phyloP scores from a whole-genome alignment of 2,888 invertebrate genomes.

The Monochamus alternatus region DNA sequence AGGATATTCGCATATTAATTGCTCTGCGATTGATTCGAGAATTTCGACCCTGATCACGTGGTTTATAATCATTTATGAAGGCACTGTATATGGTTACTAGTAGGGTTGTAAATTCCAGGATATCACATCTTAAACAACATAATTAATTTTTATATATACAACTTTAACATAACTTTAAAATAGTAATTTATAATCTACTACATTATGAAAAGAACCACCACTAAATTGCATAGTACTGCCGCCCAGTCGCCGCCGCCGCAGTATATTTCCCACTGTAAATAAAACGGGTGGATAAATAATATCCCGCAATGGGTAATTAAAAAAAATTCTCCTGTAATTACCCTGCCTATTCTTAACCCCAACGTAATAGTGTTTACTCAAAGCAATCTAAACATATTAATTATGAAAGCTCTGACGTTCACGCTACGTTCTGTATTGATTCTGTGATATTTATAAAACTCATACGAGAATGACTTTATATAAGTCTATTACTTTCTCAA shows the following conservation, averaged over 20 bases:
- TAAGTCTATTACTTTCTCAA: background rate
- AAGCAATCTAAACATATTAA: conserved; percentile 53
- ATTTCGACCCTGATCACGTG: no score
- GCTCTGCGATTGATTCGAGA: no score
- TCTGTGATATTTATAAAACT: conserved; percentile 22
- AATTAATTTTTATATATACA: no score
- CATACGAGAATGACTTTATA: conserved; percentile 10
- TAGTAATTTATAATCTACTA: no score
- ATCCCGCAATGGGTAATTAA: conserved; percentile 38
- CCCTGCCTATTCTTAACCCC: conserved; percentile 41
- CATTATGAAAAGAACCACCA: background rate
- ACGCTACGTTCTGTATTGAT: conserved; percentile 37
- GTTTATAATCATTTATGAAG: no score
- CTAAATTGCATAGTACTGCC: conserved; percentile 14
- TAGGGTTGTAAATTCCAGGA: no score
- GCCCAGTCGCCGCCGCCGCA: background rate
- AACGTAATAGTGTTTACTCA: conserved; percentile 42
- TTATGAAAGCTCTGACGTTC: conserved; percentile 46
- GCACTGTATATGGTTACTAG: no score
- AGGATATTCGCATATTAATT: no score
- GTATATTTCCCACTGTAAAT: conserved; percentile 27
- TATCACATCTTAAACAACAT: no score
- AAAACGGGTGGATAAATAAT: conserved; percentile 30
- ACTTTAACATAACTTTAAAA: no score
- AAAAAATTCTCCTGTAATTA: conserved; percentile 40